Conservation (phyloP, 2,113 vertebrate genomes). For the Upupa epops region DNA sequence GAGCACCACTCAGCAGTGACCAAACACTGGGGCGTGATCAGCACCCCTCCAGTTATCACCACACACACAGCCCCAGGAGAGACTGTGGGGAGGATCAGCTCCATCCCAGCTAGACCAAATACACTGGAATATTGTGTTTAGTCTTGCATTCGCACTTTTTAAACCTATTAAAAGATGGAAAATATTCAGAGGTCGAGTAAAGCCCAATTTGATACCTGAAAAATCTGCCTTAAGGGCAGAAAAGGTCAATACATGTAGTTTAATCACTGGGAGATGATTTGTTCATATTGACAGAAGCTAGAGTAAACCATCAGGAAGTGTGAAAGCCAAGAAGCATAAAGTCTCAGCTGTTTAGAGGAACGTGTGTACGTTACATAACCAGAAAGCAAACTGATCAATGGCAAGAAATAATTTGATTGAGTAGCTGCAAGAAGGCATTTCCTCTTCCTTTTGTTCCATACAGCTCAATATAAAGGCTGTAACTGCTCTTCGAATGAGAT, state of each 20-base stretch:
- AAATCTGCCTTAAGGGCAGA: background rate
- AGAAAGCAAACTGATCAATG: background rate
- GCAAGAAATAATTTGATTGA: background rate
- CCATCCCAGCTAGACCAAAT: no score
- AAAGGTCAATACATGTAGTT: background rate
- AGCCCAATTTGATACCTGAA: background rate
- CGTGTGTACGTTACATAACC: rapidly evolving
- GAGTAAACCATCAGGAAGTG: background rate
- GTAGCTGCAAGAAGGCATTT: background rate
- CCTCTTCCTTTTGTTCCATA: background rate
- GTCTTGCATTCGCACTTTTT: background rate
- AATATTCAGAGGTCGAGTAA: background rate
- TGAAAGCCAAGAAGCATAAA: background rate
- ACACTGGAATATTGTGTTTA: background rate
- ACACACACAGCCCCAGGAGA: no score
- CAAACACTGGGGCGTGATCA: no score
- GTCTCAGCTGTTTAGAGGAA: background rate
- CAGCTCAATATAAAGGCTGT: background rate
- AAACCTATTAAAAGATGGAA: background rate
- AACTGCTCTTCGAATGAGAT: background rate
- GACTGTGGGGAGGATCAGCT: no score
- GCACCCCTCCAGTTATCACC: no score
- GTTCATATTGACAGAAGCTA: background rate
- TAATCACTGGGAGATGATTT: background rate
- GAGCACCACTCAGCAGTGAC: no score